These are phyloP conservation scores for Haliclona indistincta DNA, from an alignment of 37 sponge, comb jelly and placozoan genomes.

Conservation along the genomic window DNA sequence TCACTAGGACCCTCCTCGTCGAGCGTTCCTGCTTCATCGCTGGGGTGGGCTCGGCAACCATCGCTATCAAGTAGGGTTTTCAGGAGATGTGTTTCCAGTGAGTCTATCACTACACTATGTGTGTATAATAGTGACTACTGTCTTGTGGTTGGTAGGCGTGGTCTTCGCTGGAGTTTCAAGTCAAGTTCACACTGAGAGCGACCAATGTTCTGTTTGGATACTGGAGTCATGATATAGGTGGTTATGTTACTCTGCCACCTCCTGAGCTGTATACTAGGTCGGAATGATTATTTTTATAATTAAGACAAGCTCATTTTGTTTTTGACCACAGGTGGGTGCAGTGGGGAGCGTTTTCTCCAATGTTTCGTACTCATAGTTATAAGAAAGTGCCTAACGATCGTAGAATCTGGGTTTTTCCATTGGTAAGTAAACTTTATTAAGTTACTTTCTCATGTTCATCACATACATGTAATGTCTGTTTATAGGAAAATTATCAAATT, in stretches of 20 bases:
- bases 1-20: conserved; percentile 17
- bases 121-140: neutral
- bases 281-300: too few relatives aligned
- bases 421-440: too few relatives aligned
- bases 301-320: too few relatives aligned
- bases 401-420: conserved; percentile 71
- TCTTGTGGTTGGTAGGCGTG: conserved; percentile 34
- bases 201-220: conserved; percentile 76
- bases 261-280: conserved; percentile 77
- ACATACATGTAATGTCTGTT: too few relatives aligned
- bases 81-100: conserved; percentile 77
- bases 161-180: conserved; percentile 72
- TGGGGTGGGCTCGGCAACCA: conserved; percentile 86
- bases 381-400: conserved; percentile 55
- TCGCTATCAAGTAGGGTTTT: conserved; percentile 77
- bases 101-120: too few relatives aligned
- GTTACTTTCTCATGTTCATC: too few relatives aligned
- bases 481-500: conserved; percentile 54
- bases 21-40: conserved; percentile 65
- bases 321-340: conserved; percentile 62
- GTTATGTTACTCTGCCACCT: conserved; percentile 52
- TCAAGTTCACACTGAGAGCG: conserved; percentile 73
- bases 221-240: conserved; percentile 86
- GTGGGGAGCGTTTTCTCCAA: conserved; percentile 84
- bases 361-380: conserved; percentile 75